Evolutionary conservation across 2,797 vertebrate species (phyloP), one percentile per base, ranked within the genome.

Genomic region (Cirrhinus molitorella): DNA sequence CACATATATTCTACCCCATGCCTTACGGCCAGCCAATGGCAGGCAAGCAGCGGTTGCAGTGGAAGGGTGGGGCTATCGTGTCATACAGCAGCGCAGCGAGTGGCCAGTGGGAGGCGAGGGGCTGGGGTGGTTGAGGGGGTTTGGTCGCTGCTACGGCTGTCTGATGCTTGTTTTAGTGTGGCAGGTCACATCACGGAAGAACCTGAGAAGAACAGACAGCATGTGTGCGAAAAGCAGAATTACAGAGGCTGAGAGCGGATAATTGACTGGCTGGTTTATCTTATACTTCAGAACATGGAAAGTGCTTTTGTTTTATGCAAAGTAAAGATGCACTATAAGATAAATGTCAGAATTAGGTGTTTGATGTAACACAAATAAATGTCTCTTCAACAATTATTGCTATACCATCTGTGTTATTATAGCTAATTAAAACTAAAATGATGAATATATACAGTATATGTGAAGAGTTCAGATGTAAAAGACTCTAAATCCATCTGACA

Each of bases 1-100:
- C 93, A 94, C 93, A 94, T 93, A 95, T 93, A 92, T 91, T 92
- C 91, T 92, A 89, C 90, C 90, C 90, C 90, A 90, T 92, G 93
- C 92, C 92, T 93, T 88, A 89, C 86, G 92, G 94, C 92, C 90
- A 93, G 92, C 93, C 94, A 95, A 95, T 94, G 88, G 91, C 89
- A 93, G 88, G 83, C 85, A 83, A 89, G 87, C 91, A 92, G 88
- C 82, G 89, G 81, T 88, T 91, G 91, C 91, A 89, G 92, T 91
- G 89, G 91, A 88, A 87, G 90, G 90, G 90, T 92, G 87, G 91
- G 89, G 91, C 91, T 90, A 87, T 86, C 72, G 87, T 91, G 89
- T 92, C 83, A 79, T 81, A 89, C 90, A 91, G 86, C 79, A 67
- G 80, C 51, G 49, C 80, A 71, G 87, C 45, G 63, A 49, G 45